Base-by-base conservation (phyloP, 2,113 vertebrate species). In the Gobio gobio region DNA sequence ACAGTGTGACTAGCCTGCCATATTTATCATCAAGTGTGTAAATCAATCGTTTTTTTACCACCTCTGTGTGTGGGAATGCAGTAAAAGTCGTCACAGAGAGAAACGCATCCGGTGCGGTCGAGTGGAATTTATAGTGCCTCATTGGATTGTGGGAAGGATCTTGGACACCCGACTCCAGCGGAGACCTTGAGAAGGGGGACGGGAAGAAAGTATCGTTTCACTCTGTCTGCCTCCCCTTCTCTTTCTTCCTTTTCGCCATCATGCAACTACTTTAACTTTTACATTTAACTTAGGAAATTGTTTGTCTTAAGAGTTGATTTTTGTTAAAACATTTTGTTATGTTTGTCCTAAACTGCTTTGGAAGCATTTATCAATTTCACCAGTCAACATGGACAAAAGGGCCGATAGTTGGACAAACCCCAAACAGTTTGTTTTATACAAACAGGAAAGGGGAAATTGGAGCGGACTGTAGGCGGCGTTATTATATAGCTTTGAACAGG, bases 41-140 rank as follows among this genome's bases (percentile, higher is more conserved):
- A 92, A 93, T 91, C 87, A 89, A 83, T 90, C 86, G 63, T 29
- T 84, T 90, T 90, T 91, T 93, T 91, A 90, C 76, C 86, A 80
- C 84, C 83, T 88, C 84, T 88, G 83, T 82, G 86, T 92, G 91
- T 87, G 89, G 89, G 90, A 92, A 91, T 87, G 90, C 90, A 90
- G 83, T 92, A 90, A 92, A 90, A 73, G 58, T 49, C 61, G 81
- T 43, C 77, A 54, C 84, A 26, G 58, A 75, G 75, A 86, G 86
- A 76, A 73, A 47, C 78, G 56, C 36, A 20, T 83, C 43, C 63
- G 89, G 83, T 81, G 86, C 83, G 88, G 85, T 79, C 84, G 47
- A 59, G 70, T 49, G 33, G 54, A 59, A 78, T 78, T 59, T 78
- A 78, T 78, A n/a, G 54, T 40, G 76, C 76, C 76, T 36, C 29